Evolutionary conservation across 1,140 invertebrate species (phyloP).

Genomic region (Bombus breviceps): DNA sequence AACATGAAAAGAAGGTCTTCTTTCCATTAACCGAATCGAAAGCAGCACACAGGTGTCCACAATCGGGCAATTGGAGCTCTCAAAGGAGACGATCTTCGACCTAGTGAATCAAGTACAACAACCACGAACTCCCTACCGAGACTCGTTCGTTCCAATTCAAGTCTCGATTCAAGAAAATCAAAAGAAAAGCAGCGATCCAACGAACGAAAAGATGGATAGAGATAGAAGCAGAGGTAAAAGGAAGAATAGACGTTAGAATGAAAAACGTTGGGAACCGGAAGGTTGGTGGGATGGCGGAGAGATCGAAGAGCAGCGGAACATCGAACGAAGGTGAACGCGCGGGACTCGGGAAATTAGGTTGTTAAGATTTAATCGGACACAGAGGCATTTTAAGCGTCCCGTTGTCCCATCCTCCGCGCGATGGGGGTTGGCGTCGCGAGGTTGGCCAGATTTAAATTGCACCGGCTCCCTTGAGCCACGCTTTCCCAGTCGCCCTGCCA

Average conservation of each 20-base stretch:
- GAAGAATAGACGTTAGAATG: background rate
- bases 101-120: too few species aligned
- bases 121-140: too few species aligned
- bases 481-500: conserved; percentile 18
- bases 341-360: conserved; percentile 41
- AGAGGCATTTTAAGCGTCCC: conserved; percentile 44
- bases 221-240: background rate
- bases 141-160: conserved; percentile 1
- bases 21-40: background rate
- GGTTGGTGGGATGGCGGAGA: too few species aligned
- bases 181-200: background rate
- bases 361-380: conserved; percentile 56
- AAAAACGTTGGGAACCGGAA: background rate
- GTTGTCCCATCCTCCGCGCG: background rate
- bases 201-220: background rate
- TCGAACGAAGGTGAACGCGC: conserved; percentile 11
- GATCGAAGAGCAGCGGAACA: conserved; percentile 20
- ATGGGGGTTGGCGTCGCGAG: background rate
- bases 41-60: background rate
- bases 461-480: conserved; percentile 20
- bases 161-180: conserved; percentile 19
- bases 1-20: background rate
- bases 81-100: background rate
- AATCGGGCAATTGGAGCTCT: background rate
- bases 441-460: conserved; percentile 45